Evolutionary conservation across 2,797 vertebrate genomes (phyloP).

Genomic region (Ciconia nigra): DNA sequence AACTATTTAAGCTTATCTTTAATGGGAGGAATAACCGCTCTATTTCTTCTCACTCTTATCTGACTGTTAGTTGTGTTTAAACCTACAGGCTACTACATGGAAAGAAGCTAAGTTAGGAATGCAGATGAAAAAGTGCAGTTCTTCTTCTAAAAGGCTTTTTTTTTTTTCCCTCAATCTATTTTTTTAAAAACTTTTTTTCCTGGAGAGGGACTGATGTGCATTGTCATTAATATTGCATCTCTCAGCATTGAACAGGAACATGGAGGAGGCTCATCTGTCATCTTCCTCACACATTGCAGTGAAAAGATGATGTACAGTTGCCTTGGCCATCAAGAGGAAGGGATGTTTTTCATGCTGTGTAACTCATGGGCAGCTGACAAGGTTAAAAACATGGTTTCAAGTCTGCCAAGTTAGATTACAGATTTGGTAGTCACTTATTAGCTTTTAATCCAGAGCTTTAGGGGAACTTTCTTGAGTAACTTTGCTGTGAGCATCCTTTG

Average conservation of each 20-base stretch:
- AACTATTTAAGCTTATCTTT: background rate
- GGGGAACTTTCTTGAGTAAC: background rate
- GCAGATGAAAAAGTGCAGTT: background rate
- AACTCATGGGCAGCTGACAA: constrained; percentile 25
- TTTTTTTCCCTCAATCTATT: background rate
- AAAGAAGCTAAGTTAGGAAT: background rate
- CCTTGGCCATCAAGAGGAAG: background rate
- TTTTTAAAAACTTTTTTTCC: background rate
- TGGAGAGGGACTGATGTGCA: background rate
- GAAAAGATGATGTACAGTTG: background rate
- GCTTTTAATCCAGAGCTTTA: constrained; percentile 7
- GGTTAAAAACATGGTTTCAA: constrained; percentile 19
- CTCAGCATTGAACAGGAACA: background rate
- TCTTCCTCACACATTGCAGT: background rate
- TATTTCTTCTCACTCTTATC: background rate
- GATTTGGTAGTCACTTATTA: background rate
- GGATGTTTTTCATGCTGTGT: background rate
- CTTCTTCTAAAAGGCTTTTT: background rate
- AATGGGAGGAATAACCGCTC: background rate
- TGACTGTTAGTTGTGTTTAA: background rate
- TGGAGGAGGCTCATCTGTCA: constrained; percentile 16
- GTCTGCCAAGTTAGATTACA: constrained; percentile 11
- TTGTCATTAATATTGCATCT: background rate
- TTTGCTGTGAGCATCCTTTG: background rate
- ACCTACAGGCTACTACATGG: background rate